phyloP scores from a whole-genome alignment of 2,797 vertebrate genomes.

The Nannoperca australis region DNA sequence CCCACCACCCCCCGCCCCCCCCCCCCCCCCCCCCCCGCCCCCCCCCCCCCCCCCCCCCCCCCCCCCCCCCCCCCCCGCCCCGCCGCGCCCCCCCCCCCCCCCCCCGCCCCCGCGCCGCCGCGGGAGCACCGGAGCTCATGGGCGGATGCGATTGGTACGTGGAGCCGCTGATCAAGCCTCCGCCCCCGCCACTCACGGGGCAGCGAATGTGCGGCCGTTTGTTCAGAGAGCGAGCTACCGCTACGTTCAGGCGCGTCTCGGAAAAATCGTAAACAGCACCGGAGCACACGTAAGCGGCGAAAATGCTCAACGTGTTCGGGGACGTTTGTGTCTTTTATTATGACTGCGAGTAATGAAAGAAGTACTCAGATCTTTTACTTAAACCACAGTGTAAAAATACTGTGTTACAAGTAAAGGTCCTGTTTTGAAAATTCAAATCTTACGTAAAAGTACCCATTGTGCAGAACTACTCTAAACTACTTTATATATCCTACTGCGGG shows the following conservation, averaged over 20 bases:
- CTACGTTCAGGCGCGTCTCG: constrained; percentile 48
- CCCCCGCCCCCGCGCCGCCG: background rate
- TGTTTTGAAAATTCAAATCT: background rate
- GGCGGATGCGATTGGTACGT: constrained; percentile 48
- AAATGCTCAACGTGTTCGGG: background rate
- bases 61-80: too few species aligned
- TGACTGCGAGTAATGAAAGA: too few species aligned
- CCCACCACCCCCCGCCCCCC: too few species aligned
- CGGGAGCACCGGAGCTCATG: background rate
- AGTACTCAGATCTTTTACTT: too few species aligned
- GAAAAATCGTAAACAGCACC: background rate
- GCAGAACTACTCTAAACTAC: too few species aligned
- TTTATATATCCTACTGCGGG: too few species aligned
- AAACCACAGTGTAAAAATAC: background rate
- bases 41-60: too few species aligned
- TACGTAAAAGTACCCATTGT: too few species aligned
- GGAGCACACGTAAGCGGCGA: constrained; percentile 44
- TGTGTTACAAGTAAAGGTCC: background rate
- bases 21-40: too few species aligned
- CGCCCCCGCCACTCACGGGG: constrained; percentile 79
- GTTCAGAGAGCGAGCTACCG: constrained; percentile 39
- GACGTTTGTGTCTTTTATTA: too few species aligned
- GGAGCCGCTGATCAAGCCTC: constrained; percentile 28
- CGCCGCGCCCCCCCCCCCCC: too few species aligned
- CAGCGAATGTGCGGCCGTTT: constrained; percentile 76